These are phyloP conservation scores for Crypturellus tataupa DNA, from an alignment of 2,797 vertebrate genomes.

Conservation along the genomic window DNA sequence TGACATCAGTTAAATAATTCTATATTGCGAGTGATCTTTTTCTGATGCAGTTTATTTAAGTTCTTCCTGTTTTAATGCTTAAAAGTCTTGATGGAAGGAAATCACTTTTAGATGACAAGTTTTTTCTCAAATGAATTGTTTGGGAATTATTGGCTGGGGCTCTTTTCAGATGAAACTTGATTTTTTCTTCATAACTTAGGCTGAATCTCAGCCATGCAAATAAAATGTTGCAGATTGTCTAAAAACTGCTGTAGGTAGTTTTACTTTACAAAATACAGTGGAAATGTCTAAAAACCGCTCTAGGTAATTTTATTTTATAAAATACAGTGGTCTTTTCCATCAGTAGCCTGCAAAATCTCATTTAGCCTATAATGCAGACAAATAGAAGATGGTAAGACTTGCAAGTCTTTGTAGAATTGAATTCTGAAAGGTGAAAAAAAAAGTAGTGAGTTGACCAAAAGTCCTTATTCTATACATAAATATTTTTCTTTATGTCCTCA, in stretches of 20 bases:
- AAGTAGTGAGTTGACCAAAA: background rate
- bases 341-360: background rate
- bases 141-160: background rate
- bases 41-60: background rate
- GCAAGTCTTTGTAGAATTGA: background rate
- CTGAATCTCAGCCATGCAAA: background rate
- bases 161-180: background rate
- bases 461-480: background rate
- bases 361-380: background rate
- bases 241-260: accelerated
- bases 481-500: background rate
- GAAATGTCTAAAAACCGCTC: background rate
- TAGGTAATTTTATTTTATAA: accelerated
- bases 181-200: background rate
- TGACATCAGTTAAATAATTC: background rate
- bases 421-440: background rate
- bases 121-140: background rate
- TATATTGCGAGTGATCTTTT: background rate
- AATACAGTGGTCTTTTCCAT: background rate
- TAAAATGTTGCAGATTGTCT: background rate
- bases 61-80: background rate
- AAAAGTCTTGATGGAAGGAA: background rate
- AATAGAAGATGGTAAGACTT: background rate
- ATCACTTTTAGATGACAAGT: background rate
- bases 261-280: background rate